These are phyloP conservation scores for Crossocerus cetratus DNA, from an alignment of 2,888 invertebrate genomes.

Conservation along the genomic window DNA sequence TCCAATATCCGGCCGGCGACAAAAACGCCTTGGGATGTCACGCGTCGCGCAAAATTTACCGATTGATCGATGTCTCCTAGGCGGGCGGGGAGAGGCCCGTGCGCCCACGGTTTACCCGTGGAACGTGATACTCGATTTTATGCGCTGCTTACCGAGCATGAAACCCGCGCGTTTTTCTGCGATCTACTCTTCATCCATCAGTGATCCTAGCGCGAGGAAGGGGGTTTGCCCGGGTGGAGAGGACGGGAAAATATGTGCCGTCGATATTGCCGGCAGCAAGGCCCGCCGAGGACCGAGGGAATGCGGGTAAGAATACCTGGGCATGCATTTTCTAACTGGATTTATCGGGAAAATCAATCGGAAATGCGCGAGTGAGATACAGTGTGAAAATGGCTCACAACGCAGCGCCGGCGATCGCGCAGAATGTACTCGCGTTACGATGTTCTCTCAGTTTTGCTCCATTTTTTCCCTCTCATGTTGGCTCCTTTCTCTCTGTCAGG, in stretches of 20 bases:
- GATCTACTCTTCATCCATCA: slow-evolving; percentile 32
- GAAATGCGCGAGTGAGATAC: too few relatives aligned
- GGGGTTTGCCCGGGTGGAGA: too few relatives aligned
- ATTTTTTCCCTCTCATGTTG: slow-evolving; percentile 4
- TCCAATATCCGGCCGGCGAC: slow-evolving; percentile 53
- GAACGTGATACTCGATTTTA: slow-evolving; percentile 48
- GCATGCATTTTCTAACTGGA: too few relatives aligned
- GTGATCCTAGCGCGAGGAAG: background rate
- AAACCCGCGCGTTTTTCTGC: slow-evolving; percentile 24
- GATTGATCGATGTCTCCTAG: slow-evolving; percentile 45
- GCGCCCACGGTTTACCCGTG: slow-evolving; percentile 25
- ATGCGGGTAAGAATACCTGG: too few relatives aligned
- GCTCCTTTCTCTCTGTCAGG: background rate
- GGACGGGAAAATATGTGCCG: too few relatives aligned
- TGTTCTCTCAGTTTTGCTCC: background rate
- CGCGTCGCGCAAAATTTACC: slow-evolving; percentile 46
- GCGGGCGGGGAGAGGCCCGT: background rate
- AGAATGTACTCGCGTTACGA: background rate
- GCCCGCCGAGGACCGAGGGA: background rate
- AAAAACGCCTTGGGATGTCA: slow-evolving; percentile 52
- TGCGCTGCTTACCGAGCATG: slow-evolving; percentile 33
- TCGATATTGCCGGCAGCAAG: too few relatives aligned
- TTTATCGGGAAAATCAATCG: too few relatives aligned
- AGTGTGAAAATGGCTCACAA: slow-evolving; percentile 1
- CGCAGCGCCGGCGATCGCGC: too few relatives aligned